A percentile compares a stretch with the other conserved stretches of the same genome.
Evolutionary conservation across 1,140 invertebrate species (phyloP).

Genomic region (Drosophila mojavensis): DNA sequence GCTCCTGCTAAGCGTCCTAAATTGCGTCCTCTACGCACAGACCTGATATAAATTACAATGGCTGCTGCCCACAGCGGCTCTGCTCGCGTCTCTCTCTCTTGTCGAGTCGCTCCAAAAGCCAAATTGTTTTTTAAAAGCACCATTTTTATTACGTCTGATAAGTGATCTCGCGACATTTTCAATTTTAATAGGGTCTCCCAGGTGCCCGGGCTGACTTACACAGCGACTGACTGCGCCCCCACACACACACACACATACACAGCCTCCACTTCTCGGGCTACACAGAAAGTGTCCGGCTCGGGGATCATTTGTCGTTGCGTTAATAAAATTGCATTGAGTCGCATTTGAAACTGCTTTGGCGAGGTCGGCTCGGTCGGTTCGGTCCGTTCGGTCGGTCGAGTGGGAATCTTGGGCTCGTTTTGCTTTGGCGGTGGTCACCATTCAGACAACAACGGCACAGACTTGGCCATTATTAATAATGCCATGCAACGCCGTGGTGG

Average conservation of each 20-base stretch:
- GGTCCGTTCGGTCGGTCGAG: background rate
- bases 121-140: constrained; percentile 83
- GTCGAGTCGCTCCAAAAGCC: constrained; percentile 64
- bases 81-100: constrained; percentile 12
- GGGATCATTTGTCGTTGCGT: constrained; percentile 82
- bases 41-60: constrained; percentile 68
- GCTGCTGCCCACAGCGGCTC: constrained; percentile 45
- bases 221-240: constrained; percentile 25
- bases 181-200: constrained; percentile 82
- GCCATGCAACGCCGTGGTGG: constrained; percentile 52
- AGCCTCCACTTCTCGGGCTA: constrained; percentile 15
- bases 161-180: constrained; percentile 82
- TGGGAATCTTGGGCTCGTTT: constrained; percentile 23
- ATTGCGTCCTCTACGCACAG: constrained; percentile 45
- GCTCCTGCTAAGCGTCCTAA: background rate
- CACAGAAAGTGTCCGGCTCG: constrained; percentile 39
- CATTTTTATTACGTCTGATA: constrained; percentile 82
- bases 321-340: constrained; percentile 83
- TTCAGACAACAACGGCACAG: constrained; percentile 38
- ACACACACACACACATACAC: constrained; percentile 9
- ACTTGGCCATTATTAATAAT: constrained; percentile 75
- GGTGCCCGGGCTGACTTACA: constrained; percentile 27
- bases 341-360: constrained; percentile 82
- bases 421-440: constrained; percentile 46
- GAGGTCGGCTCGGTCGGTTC: constrained; percentile 14